Conservation (phyloP, 2,113 vertebrate genomes). For the Laterallus jamaicensis region DNA sequence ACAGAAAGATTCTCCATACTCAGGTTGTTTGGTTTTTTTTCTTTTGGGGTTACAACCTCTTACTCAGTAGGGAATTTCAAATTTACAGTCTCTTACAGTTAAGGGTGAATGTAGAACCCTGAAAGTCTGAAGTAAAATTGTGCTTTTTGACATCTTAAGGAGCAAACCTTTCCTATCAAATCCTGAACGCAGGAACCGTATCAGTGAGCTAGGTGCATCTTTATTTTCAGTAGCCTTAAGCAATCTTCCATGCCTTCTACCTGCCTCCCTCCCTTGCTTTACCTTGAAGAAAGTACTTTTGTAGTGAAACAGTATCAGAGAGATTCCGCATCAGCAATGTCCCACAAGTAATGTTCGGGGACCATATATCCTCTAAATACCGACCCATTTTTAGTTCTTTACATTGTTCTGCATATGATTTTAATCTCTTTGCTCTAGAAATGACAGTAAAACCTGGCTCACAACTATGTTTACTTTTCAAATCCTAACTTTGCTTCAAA, state of each 20-base stretch:
- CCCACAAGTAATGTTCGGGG: background rate
- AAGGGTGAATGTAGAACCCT: background rate
- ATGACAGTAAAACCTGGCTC: background rate
- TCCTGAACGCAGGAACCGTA: rapidly evolving
- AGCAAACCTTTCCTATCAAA: background rate
- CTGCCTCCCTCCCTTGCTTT: background rate
- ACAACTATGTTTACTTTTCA: background rate
- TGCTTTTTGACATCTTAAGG: background rate
- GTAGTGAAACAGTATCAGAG: background rate
- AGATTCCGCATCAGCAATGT: background rate
- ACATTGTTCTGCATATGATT: background rate
- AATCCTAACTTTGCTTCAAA: background rate
- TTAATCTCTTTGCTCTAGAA: background rate
- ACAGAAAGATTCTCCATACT: background rate
- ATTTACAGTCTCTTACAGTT: background rate
- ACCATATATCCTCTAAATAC: background rate
- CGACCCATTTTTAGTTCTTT: background rate
- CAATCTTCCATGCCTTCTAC: background rate
- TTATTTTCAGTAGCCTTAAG: background rate
- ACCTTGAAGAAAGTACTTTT: background rate
- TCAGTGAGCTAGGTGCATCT: background rate
- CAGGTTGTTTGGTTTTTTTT: background rate
- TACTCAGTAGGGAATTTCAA: background rate
- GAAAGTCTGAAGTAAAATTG: background rate
- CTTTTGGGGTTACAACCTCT: background rate